A percentile compares a stretch with the other conserved stretches of the same genome.
These are phyloP conservation scores for Struthidea cinerea DNA, from an alignment of 2,113 vertebrate genomes.

Conservation along the genomic window DNA sequence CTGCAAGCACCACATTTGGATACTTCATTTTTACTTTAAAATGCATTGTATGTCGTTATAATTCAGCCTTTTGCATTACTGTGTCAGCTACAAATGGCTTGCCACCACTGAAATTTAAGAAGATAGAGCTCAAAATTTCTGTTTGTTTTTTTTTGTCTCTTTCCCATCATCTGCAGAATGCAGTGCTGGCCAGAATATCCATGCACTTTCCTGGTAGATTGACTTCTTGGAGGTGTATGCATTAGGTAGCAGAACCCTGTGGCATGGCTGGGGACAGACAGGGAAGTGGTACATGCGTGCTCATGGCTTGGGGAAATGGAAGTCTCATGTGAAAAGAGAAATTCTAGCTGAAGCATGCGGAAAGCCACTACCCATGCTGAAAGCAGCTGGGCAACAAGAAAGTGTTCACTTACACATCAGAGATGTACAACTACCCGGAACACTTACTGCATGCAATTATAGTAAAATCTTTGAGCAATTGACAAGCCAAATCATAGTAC, in stretches of 20 bases:
- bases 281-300: background rate
- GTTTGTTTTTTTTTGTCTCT: background rate
- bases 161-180: background rate
- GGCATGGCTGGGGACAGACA: background rate
- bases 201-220: background rate
- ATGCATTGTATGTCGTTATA: background rate
- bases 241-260: background rate
- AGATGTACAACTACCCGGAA: background rate
- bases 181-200: background rate
- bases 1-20: background rate
- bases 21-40: background rate
- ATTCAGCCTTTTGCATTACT: background rate
- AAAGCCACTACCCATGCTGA: background rate
- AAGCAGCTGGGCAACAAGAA: background rate
- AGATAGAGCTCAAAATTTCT: background rate
- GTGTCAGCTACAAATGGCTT: background rate
- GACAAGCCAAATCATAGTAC: background rate
- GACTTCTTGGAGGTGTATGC: background rate
- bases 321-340: background rate
- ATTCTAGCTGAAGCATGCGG: background rate
- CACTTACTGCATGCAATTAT: background rate
- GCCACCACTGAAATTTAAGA: background rate
- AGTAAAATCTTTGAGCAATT: background rate
- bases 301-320: background rate
- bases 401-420: background rate